phyloP scores from a whole-genome alignment of 2,797 vertebrate species.

The Jordanella pulchra region DNA sequence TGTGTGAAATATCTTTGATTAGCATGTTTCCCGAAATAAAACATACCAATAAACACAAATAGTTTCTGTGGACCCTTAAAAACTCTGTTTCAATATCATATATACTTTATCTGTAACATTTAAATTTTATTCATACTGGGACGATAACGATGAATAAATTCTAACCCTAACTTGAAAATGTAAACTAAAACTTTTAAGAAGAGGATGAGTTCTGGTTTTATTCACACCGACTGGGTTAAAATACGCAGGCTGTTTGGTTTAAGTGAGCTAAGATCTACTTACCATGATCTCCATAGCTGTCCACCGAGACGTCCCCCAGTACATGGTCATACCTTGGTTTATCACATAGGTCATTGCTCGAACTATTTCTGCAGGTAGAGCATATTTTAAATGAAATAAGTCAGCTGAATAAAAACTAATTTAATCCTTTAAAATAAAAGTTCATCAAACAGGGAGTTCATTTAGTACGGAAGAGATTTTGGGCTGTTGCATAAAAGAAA shows the following conservation, averaged over 20 bases:
- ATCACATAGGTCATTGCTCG: slow-evolving; percentile 98
- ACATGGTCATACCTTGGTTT: slow-evolving; percentile 99
- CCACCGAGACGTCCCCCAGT: slow-evolving; percentile 99
- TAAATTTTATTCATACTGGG: not conserved
- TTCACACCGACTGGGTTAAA: not conserved
- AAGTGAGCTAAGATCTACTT: slow-evolving; percentile 27
- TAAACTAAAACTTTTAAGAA: not conserved
- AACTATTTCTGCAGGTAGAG: slow-evolving; percentile 87
- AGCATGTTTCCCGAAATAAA: too few relatives aligned
- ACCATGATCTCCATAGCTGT: slow-evolving; percentile 99
- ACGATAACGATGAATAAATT: too few relatives aligned
- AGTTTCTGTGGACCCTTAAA: too few relatives aligned
- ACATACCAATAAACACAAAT: too few relatives aligned
- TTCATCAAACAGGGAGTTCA: not conserved
- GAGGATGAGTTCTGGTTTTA: not conserved
- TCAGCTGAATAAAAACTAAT: not conserved
- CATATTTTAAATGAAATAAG: not conserved
- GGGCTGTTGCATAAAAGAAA: too few relatives aligned
- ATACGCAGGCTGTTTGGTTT: not conserved
- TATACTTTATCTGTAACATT: not conserved
- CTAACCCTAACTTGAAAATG: not conserved
- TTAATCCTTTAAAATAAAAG: not conserved
- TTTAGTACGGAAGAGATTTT: not conserved
- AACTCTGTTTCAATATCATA: not conserved
- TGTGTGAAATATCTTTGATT: too few relatives aligned